Conservation (phyloP, 1,140 invertebrate species). For the Nephila pilipes region DNA sequence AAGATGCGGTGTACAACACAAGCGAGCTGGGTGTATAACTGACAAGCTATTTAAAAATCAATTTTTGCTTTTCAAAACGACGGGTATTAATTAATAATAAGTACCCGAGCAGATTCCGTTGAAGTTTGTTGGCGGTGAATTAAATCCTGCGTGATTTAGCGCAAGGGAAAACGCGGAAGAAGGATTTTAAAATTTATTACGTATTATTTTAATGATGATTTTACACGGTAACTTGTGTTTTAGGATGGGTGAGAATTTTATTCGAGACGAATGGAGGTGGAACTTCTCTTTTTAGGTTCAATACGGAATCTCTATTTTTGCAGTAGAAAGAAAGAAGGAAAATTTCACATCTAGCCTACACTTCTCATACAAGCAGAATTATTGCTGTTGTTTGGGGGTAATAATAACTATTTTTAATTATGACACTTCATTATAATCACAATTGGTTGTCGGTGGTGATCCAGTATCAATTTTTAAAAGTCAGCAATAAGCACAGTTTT, state of each 20-base stretch:
- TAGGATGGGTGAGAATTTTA: not conserved
- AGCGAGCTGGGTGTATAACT: conserved; percentile 29
- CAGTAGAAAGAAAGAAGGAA: not conserved
- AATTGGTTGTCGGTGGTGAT: too few species aligned
- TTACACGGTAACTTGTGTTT: conserved; percentile 33
- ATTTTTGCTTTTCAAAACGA: conserved; percentile 66
- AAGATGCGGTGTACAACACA: conserved; percentile 51
- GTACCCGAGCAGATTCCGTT: conserved; percentile 21
- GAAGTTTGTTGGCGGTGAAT: conserved; percentile 55
- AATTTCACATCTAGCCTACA: not conserved
- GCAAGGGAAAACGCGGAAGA: not conserved
- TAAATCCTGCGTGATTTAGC: conserved; percentile 46
- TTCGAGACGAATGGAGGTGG: not conserved
- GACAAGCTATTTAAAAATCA: conserved; percentile 70
- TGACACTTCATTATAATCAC: too few species aligned
- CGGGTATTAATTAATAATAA: conserved; percentile 65
- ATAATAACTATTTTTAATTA: not conserved
- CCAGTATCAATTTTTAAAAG: too few species aligned
- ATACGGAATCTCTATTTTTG: not conserved
- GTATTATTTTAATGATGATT: conserved; percentile 63
- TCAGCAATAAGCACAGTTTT: too few species aligned
- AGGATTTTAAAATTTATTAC: conserved; percentile 57
- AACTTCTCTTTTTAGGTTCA: not conserved
- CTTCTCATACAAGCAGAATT: not conserved
- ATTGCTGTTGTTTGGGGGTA: not conserved